phyloP scores from a whole-genome alignment of 2,797 vertebrate species.

The Poecilia gillii region DNA sequence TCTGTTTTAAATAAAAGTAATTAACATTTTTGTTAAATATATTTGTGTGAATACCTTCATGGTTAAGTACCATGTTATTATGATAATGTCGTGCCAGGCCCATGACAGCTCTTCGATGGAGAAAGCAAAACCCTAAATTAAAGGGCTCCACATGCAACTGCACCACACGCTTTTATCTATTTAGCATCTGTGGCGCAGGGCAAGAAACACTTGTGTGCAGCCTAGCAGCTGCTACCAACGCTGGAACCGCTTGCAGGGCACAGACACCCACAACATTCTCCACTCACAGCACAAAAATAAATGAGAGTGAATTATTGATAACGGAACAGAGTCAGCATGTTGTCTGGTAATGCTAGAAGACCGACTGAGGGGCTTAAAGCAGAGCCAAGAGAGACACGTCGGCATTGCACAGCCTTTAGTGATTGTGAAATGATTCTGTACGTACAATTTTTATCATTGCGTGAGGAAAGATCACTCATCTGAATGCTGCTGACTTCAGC shows the following conservation, averaged over 20 bases:
- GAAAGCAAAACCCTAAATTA: constrained; percentile 2
- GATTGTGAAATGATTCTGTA: constrained; percentile 7
- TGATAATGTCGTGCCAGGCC: background rate
- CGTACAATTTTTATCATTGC: background rate
- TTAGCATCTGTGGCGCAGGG: background rate
- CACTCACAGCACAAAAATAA: constrained; percentile 67
- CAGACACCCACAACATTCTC: constrained; percentile 39
- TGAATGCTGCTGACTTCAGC: background rate
- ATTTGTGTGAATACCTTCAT: background rate
- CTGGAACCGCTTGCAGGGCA: constrained; percentile 22
- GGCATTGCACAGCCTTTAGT: background rate
- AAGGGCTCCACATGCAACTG: background rate
- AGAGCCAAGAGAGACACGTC: background rate
- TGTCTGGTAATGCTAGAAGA: constrained; percentile 68
- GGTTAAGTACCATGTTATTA: background rate
- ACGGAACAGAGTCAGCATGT: constrained; percentile 68
- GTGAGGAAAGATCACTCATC: background rate
- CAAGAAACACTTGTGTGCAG: constrained; percentile 19
- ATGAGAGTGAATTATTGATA: constrained; percentile 82
- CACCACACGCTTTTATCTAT: background rate
- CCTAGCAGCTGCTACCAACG: constrained; percentile 27
- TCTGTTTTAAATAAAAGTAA: background rate
- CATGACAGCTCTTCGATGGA: background rate
- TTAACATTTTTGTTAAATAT: background rate
- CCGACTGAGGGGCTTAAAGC: constrained; percentile 14